Evolutionary conservation across 2,113 vertebrate genomes (phyloP).

Genomic region (Sinosuthora webbiana): DNA sequence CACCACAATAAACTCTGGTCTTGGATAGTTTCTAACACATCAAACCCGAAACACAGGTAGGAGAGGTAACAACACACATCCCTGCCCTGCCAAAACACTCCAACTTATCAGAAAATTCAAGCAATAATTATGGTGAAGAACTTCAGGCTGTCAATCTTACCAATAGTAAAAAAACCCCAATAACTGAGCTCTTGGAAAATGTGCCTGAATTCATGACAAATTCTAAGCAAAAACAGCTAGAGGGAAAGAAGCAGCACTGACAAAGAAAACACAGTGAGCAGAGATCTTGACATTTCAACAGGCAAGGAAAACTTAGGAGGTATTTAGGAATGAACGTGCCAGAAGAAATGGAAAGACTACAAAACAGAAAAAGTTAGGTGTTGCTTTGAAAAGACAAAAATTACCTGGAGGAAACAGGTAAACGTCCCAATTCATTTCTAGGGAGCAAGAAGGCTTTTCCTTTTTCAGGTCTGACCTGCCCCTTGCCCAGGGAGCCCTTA

Average conservation of each 20-base stretch:
- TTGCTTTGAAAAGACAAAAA: background rate
- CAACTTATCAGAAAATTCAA: background rate
- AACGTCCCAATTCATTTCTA: background rate
- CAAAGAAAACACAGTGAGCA: background rate
- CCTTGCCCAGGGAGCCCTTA: background rate
- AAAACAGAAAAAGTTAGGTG: background rate
- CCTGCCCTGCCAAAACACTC: background rate
- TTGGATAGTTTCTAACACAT: background rate
- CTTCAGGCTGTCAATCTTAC: background rate
- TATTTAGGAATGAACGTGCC: background rate
- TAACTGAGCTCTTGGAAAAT: background rate
- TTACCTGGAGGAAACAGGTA: background rate
- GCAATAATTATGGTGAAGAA: background rate
- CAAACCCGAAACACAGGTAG: background rate
- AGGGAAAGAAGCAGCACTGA: background rate
- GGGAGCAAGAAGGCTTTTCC: background rate
- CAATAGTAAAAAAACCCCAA: background rate
- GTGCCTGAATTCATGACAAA: background rate
- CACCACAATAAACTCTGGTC: background rate
- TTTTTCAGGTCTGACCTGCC: background rate
- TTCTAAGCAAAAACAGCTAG: background rate
- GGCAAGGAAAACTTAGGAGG: background rate
- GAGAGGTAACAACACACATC: background rate
- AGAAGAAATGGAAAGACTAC: background rate
- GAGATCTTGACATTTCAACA: background rate